Percentiles rank a stretch among this genome's conserved stretches.
Evolutionary conservation across 2,797 vertebrate genomes (phyloP).

Genomic region (Dromococcyx pavoninus): DNA sequence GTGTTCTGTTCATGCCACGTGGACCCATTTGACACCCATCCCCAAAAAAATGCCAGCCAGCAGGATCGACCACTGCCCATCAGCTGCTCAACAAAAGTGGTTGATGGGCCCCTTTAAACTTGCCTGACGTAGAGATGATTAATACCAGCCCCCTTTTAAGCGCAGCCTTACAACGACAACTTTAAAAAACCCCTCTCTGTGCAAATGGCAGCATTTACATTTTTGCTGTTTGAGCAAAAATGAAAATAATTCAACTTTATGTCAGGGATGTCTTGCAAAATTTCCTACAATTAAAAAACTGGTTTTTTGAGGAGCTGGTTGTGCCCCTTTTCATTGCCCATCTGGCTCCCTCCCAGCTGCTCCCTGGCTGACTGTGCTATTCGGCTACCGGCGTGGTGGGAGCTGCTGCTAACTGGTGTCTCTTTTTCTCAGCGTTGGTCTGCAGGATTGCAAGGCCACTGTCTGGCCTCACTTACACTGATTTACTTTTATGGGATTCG

Average conservation of each 20-base stretch:
- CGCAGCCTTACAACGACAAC: slow-evolving; percentile 28
- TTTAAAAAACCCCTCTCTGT: background rate
- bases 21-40: slow-evolving; percentile 50
- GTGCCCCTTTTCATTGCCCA: slow-evolving; percentile 69
- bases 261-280: slow-evolving; percentile 52
- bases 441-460: background rate
- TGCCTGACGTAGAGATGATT: slow-evolving; percentile 33
- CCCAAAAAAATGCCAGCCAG: slow-evolving; percentile 25
- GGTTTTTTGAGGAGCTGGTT: slow-evolving; percentile 40
- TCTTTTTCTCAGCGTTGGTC: background rate
- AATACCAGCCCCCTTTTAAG: slow-evolving; percentile 36
- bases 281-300: slow-evolving; percentile 52
- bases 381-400: slow-evolving; percentile 30
- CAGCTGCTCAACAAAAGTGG: slow-evolving; percentile 40
- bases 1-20: slow-evolving; percentile 51
- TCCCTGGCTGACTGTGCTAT: slow-evolving; percentile 53
- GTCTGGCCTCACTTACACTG: background rate
- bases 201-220: slow-evolving; percentile 59
- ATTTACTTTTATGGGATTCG: slow-evolving; percentile 16
- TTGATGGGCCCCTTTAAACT: slow-evolving; percentile 43
- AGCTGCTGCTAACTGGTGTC: slow-evolving; percentile 11
- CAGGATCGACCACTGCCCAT: slow-evolving; percentile 36
- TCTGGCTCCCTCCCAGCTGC: slow-evolving; percentile 71
- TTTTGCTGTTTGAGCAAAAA: slow-evolving; percentile 70
- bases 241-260: slow-evolving; percentile 71